Evolutionary conservation across 2,797 vertebrate genomes (phyloP).

Genomic region (Selene dorsalis): DNA sequence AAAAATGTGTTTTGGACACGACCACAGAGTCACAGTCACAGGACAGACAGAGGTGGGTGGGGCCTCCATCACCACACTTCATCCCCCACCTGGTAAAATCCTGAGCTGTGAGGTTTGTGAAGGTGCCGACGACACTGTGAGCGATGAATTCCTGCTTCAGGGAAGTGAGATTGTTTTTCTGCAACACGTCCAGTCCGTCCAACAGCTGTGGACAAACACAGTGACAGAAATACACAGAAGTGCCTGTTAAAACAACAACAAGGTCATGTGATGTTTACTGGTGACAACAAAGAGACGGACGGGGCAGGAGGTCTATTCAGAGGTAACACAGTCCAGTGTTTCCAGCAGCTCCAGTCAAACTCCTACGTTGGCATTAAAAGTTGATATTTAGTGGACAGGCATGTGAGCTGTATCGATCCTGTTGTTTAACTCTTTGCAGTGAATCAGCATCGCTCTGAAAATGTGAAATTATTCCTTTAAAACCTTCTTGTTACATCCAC

Average conservation of each 20-base stretch:
- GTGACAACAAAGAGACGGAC: not conserved
- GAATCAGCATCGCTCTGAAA: not conserved
- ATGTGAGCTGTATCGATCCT: too few relatives aligned
- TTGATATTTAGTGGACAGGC: not conserved
- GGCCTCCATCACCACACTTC: not conserved
- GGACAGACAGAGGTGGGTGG: not conserved
- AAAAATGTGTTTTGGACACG: too few relatives aligned
- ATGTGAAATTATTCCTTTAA: constrained; percentile 1
- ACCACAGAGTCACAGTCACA: too few relatives aligned
- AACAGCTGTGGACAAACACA: constrained; percentile 74
- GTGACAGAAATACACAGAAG: not conserved
- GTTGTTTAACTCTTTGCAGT: not conserved
- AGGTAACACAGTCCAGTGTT: too few relatives aligned
- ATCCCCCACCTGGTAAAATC: constrained; percentile 79
- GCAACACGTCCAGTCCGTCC: constrained; percentile 80
- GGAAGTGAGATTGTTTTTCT: constrained; percentile 73
- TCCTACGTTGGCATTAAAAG: too few relatives aligned
- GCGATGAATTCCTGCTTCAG: constrained; percentile 82
- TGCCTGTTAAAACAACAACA: not conserved
- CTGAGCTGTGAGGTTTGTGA: constrained; percentile 79
- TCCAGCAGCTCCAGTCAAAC: not conserved
- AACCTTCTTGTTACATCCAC: constrained; percentile 4
- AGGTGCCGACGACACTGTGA: constrained; percentile 73
- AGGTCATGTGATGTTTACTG: not conserved
- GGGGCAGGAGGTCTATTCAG: not conserved